Conservation (phyloP, 1,140 invertebrate genomes). For the Lanistes nyassanus region DNA sequence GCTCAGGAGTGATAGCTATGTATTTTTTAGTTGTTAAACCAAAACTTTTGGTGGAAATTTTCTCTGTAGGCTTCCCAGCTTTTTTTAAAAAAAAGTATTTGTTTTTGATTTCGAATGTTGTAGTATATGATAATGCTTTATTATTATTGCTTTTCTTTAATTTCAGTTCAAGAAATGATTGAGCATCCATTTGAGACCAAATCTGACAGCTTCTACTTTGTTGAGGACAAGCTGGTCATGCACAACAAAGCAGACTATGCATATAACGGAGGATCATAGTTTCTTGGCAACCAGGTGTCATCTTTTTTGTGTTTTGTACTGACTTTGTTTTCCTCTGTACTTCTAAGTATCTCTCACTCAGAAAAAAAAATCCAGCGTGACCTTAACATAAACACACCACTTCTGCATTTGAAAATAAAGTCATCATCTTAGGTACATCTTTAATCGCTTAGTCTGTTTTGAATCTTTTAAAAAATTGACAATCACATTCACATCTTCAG, state of each 20-base stretch:
- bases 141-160: slow-evolving; percentile 16
- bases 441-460: no score
- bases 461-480: no score
- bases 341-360: not conserved
- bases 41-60: no score
- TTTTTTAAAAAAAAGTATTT: not conserved
- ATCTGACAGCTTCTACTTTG: slow-evolving; percentile 99
- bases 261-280: slow-evolving; percentile 71
- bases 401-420: not conserved
- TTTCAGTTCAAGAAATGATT: slow-evolving; percentile 95
- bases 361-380: not conserved
- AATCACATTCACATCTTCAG: no score
- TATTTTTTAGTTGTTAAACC: not conserved
- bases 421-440: no score
- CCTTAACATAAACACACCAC: not conserved
- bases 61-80: no score
- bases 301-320: not conserved
- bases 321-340: not conserved
- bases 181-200: slow-evolving; percentile 94
- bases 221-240: slow-evolving; percentile 96
- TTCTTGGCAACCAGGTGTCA: slow-evolving; percentile 3
- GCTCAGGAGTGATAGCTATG: not conserved
- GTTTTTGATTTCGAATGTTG: not conserved
- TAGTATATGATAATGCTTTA: not conserved
- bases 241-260: slow-evolving; percentile 99